phyloP scores from a whole-genome alignment of 2,888 invertebrate species.

The Sisyra nigra region DNA sequence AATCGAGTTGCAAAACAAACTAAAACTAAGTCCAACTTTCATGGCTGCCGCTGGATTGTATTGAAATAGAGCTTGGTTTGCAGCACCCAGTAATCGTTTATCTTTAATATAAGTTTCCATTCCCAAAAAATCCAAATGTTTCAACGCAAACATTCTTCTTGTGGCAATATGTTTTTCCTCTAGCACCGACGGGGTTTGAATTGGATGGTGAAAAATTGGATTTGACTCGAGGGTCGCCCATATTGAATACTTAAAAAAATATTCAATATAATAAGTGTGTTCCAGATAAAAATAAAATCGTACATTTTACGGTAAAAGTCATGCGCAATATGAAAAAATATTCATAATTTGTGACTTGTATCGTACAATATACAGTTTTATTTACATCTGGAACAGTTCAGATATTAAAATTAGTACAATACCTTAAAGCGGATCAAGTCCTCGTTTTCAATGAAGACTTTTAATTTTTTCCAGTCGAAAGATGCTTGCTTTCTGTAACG shows the following conservation, averaged over 20 bases:
- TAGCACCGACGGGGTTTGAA: conserved; percentile 33
- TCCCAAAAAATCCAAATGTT: conserved; percentile 42
- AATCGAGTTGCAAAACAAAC: conserved; percentile 48
- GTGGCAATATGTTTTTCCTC: conserved; percentile 36
- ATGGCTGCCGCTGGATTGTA: conserved; percentile 46
- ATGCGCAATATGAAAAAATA: background rate
- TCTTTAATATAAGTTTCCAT: conserved; percentile 31
- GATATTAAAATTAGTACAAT: conserved; percentile 8
- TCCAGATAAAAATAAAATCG: too few species aligned
- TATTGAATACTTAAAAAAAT: conserved; percentile 31
- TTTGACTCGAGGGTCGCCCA: conserved; percentile 40
- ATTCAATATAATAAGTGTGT: conserved; percentile 5
- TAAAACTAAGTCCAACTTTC: conserved; percentile 45
- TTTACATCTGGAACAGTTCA: too few species aligned
- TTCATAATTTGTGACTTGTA: background rate
- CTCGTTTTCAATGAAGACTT: conserved; percentile 33
- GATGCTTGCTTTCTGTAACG: conserved; percentile 42
- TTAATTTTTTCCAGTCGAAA: conserved; percentile 51
- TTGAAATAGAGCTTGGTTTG: conserved; percentile 34
- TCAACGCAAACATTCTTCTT: conserved; percentile 42
- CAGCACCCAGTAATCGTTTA: conserved; percentile 30
- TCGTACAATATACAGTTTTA: too few species aligned
- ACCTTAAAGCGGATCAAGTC: conserved; percentile 35
- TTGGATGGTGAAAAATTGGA: conserved; percentile 35
- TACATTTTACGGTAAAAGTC: too few species aligned